Conservation (phyloP, 2,797 vertebrate genomes). For the Smutsia temminckii region DNA sequence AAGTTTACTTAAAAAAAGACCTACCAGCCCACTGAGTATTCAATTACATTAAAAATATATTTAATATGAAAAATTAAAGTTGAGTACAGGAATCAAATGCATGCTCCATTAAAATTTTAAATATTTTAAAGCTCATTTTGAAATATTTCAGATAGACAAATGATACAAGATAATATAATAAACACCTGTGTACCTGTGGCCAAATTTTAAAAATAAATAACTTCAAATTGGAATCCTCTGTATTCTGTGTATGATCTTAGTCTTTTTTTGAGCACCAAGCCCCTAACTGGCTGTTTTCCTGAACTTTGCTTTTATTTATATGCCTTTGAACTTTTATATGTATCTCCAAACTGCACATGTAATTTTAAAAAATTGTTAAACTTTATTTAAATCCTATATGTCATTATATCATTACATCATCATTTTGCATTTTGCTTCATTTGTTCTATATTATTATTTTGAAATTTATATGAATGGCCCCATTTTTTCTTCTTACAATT, state of each 20-base stretch:
- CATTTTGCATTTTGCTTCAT: neutral
- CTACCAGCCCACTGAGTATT: neutral
- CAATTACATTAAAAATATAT: neutral
- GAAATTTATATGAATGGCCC: neutral
- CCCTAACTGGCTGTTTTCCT: neutral
- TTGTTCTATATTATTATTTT: neutral
- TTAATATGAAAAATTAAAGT: neutral
- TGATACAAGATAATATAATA: neutral
- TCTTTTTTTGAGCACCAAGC: neutral
- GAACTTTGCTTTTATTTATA: neutral
- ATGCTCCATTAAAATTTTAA: neutral
- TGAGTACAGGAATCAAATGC: neutral
- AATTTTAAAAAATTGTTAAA: neutral
- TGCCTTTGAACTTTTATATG: neutral
- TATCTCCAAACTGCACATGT: neutral
- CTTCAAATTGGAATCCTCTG: neutral
- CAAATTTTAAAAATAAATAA: neutral
- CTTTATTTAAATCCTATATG: neutral
- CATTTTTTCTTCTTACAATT: neutral
- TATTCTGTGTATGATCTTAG: neutral
- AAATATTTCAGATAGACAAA: neutral
- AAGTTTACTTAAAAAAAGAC: neutral
- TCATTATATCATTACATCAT: neutral
- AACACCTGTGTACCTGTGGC: neutral
- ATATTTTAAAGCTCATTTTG: neutral